Base-by-base conservation (phyloP, 2,113 vertebrate species). In the Lepus timidus region DNA sequence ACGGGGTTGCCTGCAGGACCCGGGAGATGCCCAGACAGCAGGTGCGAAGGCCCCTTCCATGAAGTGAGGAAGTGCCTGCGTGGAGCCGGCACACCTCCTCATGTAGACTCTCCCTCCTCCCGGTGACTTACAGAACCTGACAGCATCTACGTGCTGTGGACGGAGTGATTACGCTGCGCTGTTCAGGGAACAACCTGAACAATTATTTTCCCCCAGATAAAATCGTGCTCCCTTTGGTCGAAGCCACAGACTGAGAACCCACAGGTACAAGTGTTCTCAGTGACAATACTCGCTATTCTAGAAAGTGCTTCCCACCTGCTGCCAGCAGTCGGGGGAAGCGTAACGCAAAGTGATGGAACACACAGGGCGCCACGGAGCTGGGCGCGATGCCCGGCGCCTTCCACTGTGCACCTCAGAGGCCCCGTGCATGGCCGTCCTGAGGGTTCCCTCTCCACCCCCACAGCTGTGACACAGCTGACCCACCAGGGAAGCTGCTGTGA, bases 331-430 rank as follows among this genome's bases (percentile, higher is more conserved):
- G 73, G 51, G 33, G 44, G 4, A 90, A 62, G n/a, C 10, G 1
- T 7, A 14, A 44, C 36, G 3, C 2, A 1, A 58, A 29, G n/a
- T 19, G 31, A 2, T 0, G 10, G n/a, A 33, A 8, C 22, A 9
- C 17, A 49, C 1, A 0, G 1, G 1, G 27, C 0, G 13, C 16
- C 4, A 3, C 9, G 7, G n/a, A 8, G 49, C 3, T 4, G 11
- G 9, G 1, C 22, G 29, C 22, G 0, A 3, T 0, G 3, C 6
- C 0, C 0, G 0, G 83, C 0, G 0, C 31, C 4, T 67, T n/a
- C 51, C 64, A 1, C 5, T 49, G 8, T 17, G 13, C 13, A 22
- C 62, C 51, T 39, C 8, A 55, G 36, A 31, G 9, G 3, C 6
- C 31, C 4, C 1, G 55, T n/a, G 16, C 49, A 4, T 13, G 27